A percentile compares a stretch with the other conserved stretches of the same genome.
Conservation (phyloP, 2,113 vertebrate genomes). For the Dipodomys stephensi region DNA sequence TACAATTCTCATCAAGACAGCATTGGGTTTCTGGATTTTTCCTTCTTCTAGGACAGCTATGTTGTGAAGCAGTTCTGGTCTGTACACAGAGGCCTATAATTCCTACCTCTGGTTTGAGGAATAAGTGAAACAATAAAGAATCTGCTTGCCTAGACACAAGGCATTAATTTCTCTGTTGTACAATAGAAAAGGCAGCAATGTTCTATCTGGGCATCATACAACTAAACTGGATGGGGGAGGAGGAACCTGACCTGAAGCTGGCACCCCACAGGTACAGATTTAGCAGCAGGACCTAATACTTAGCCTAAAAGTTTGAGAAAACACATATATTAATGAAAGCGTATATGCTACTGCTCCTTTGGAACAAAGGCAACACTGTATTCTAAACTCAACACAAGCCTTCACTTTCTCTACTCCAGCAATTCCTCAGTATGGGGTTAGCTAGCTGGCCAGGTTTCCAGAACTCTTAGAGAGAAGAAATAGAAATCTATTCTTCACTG, state of each 20-base stretch:
- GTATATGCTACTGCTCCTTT: background rate
- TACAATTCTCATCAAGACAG: background rate
- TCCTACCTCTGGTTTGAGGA: conserved; percentile 15
- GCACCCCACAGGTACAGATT: background rate
- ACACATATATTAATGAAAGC: background rate
- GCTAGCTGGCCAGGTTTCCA: conserved; percentile 30
- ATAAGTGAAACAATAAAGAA: background rate
- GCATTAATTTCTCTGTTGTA: background rate
- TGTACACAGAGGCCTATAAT: background rate
- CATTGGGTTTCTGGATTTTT: background rate
- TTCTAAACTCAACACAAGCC: conserved; percentile 26
- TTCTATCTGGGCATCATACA: background rate
- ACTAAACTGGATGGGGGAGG: background rate
- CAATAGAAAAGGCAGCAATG: background rate
- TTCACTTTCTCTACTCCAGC: conserved; percentile 50
- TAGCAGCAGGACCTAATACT: background rate
- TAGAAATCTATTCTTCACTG: conserved; percentile 34
- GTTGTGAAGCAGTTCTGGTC: background rate
- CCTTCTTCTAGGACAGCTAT: background rate
- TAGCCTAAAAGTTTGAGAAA: conserved; percentile 18
- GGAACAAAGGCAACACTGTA: conserved; percentile 70
- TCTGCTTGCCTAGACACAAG: conserved; percentile 10
- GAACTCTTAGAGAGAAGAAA: conserved; percentile 44
- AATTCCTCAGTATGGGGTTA: background rate
- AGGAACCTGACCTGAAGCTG: background rate